Conservation (phyloP, 2,888 invertebrate species). For the Parnassius orleans region DNA sequence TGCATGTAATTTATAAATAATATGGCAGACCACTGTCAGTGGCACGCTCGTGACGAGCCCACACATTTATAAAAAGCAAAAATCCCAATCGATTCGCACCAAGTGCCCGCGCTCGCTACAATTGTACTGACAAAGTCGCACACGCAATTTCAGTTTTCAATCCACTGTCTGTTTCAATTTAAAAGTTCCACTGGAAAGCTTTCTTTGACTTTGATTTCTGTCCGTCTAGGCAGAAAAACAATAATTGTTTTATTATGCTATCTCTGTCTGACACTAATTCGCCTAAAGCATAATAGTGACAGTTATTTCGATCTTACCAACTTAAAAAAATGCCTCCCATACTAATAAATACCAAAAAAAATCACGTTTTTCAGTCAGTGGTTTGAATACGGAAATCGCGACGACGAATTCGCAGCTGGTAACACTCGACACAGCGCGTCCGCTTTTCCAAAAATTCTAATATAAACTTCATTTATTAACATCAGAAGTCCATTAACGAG, state of each 20-base stretch:
- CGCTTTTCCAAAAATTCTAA: slow-evolving; percentile 7
- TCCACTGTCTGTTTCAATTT: background rate
- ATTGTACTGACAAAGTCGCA: background rate
- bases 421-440: slow-evolving; percentile 8
- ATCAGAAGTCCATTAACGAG: slow-evolving; percentile 16
- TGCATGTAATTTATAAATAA: slow-evolving; percentile 25
- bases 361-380: background rate
- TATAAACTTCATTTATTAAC: slow-evolving; percentile 9
- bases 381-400: slow-evolving; percentile 3
- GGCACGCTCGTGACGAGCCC: slow-evolving; percentile 22
- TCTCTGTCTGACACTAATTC: background rate
- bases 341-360: too few species aligned
- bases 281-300: too few species aligned
- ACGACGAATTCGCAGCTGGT: slow-evolving; percentile 1
- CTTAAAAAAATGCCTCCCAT: too few species aligned
- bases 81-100: slow-evolving; percentile 3
- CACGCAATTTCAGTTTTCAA: slow-evolving; percentile 4
- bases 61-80: slow-evolving; percentile 23
- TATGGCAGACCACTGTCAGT: slow-evolving; percentile 18
- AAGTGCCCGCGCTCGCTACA: slow-evolving; percentile 4
- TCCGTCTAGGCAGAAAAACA: background rate
- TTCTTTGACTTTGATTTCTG: too few species aligned
- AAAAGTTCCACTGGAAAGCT: too few species aligned
- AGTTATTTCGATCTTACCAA: too few species aligned
- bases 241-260: background rate